A percentile compares a stretch with the other conserved stretches of the same genome.
Evolutionary conservation across 1,140 invertebrate species (phyloP).

Genomic region (Achatina immaculata): DNA sequence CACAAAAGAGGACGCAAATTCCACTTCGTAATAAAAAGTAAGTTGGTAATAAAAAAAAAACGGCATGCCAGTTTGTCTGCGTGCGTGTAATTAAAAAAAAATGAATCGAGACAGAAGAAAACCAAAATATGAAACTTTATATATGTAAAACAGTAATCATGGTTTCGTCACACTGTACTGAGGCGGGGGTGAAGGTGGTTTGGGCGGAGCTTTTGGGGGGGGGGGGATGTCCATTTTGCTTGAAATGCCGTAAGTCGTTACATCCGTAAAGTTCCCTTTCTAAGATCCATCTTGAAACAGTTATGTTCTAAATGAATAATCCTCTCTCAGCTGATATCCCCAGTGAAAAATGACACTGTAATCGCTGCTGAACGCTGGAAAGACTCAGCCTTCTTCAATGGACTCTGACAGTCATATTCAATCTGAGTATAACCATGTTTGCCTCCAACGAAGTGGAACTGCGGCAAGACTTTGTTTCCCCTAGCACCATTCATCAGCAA

Average conservation of each 20-base stretch:
- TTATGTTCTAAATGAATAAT: not conserved
- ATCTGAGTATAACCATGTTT: conserved; percentile 18
- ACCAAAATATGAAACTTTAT: too few relatives aligned
- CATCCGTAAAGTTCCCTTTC: not conserved
- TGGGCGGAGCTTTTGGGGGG: too few relatives aligned
- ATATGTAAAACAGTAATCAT: too few relatives aligned
- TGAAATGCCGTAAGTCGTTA: not conserved
- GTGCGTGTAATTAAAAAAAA: too few relatives aligned
- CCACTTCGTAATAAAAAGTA: too few relatives aligned
- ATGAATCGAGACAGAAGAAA: too few relatives aligned
- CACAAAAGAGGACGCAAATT: too few relatives aligned
- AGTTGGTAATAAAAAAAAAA: too few relatives aligned
- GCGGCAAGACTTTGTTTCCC: conserved; percentile 21
- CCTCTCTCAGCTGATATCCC: conserved; percentile 5
- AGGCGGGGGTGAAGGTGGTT: too few relatives aligned
- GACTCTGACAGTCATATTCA: not conserved
- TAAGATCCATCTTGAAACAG: not conserved
- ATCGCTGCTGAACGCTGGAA: not conserved
- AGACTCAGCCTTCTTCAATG: conserved; percentile 3
- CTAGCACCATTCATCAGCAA: conserved; percentile 10
- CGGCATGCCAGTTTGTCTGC: too few relatives aligned
- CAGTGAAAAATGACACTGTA: conserved; percentile 23
- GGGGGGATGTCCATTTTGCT: too few relatives aligned
- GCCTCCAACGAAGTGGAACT: conserved; percentile 11
- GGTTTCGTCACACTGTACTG: too few relatives aligned